These are phyloP conservation scores for Bombyx mori DNA, from an alignment of 1,140 invertebrate species.

Conservation along the genomic window DNA sequence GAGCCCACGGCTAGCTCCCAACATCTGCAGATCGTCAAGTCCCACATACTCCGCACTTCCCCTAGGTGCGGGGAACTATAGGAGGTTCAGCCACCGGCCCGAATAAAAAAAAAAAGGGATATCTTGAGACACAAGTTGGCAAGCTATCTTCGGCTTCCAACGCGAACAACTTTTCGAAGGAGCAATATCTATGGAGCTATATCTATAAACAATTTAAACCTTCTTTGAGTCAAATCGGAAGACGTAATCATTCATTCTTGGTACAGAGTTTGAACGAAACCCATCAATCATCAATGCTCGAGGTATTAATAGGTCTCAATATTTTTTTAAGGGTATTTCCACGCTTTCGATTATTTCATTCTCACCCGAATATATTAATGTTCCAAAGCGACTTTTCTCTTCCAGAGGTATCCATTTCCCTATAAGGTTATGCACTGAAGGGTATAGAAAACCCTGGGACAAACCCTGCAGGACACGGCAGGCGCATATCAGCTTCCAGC, in stretches of 20 bases:
- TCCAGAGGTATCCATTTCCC: slow-evolving; percentile 22
- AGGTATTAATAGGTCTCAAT: background rate
- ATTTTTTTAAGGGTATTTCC: background rate
- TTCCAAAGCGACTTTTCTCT: slow-evolving; percentile 73
- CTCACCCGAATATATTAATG: slow-evolving; percentile 49
- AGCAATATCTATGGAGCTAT: no score
- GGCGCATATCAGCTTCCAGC: slow-evolving; percentile 59
- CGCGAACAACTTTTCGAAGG: background rate
- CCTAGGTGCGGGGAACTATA: no score
- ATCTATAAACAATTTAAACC: no score
- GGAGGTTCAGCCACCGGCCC: no score
- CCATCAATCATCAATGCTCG: background rate
- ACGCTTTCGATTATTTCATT: background rate
- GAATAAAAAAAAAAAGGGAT: no score
- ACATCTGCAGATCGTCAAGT: no score
- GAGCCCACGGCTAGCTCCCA: no score
- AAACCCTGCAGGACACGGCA: slow-evolving; percentile 81
- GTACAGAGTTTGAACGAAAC: background rate
- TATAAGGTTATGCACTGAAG: slow-evolving; percentile 59
- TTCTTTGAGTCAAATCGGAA: background rate
- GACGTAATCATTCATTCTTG: background rate
- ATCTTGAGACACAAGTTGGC: no score
- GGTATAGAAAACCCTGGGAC: slow-evolving; percentile 79
- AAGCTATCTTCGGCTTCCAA: background rate
- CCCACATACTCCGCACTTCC: no score